Percentiles rank a stretch among this genome's conserved stretches.
Evolutionary conservation across 23 tunicate species (phyloP).

Genomic region (Ciona savignyi): DNA sequence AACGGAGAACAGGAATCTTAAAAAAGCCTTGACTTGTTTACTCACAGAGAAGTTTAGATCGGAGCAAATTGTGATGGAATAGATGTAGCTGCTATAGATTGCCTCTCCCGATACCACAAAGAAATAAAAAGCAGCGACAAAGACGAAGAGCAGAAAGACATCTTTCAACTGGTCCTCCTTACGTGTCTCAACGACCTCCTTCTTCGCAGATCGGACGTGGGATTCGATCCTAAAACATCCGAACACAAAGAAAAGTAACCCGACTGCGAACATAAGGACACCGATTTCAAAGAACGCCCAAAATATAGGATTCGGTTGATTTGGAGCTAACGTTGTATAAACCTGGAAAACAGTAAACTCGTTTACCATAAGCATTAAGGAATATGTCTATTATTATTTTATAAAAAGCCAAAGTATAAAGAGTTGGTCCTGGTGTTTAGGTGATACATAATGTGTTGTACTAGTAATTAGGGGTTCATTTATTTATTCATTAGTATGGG

Average conservation of each 20-base stretch:
- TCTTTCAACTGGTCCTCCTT: constrained; percentile 38
- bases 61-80: constrained; percentile 86
- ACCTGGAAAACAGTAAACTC: no score
- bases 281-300: constrained; percentile 90
- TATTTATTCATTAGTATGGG: no score
- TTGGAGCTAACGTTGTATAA: no score
- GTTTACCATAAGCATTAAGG: no score
- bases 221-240: constrained; percentile 29
- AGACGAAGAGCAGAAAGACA: constrained; percentile 30
- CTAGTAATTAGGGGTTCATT: no score
- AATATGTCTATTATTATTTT: no score
- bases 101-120: constrained; percentile 89
- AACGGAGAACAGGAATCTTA: no score
- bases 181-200: constrained; percentile 42
- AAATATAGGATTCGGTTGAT: constrained; percentile 46
- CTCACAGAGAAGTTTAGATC: constrained; percentile 59
- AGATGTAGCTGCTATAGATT: constrained; percentile 85
- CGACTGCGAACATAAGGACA: constrained; percentile 25
- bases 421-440: no score
- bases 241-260: constrained; percentile 34
- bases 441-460: no score
- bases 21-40: no score
- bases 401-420: no score
- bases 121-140: constrained; percentile 69
- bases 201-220: constrained; percentile 17